Base-by-base conservation (phyloP, 1,140 invertebrate species). In the Trigoniulus corallinus region DNA sequence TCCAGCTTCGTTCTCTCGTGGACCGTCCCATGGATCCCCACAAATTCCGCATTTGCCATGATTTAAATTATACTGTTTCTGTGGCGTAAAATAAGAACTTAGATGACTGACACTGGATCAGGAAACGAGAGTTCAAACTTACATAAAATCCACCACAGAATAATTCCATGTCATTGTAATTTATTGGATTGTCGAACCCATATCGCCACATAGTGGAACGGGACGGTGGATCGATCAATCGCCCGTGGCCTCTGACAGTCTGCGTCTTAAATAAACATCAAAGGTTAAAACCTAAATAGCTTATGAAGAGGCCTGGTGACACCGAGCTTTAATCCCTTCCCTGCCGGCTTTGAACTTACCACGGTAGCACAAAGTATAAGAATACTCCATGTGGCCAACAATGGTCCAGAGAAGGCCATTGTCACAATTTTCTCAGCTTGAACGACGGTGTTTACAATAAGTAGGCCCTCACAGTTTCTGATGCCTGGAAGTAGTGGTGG, bases 31-130 rank as follows among this genome's bases (percentile, higher is more conserved):
- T 0, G 63, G 53, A 54, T 72, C 70, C 0, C 70, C 71, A 57
- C 70, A 73, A n/a, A 70, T 61, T 3, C 71, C 71, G 52, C 71
- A 72, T 52, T 61, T 62, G 0, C 69, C 69, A 4, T 56, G 59
- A 53, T 70, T 67, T 13, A 18, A 22, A 1, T 54, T 48, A 51
- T 57, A 57, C 50, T 66, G 61, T 37, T 48, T 44, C 42, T 44
- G 42, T 24, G 42, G 18, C 42, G 18, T 20, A 44, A 20, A 20
- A 20, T 44, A 24, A 4, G 4, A 44, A 20, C 4, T 7, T 7
- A 34, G 7, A 34, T 34, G 29, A 7, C 7, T 34, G 7, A 34
- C 29, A 7, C 29, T 34, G 7, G 29, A 34, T 7, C 7, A 15
- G 29, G 29, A 7, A 34, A 34, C 15, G 29, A 15, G 15, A 7